Evolutionary conservation across 2,888 invertebrate species (phyloP), one percentile per base, ranked within the genome.

Genomic region (Resseliella maxima): DNA sequence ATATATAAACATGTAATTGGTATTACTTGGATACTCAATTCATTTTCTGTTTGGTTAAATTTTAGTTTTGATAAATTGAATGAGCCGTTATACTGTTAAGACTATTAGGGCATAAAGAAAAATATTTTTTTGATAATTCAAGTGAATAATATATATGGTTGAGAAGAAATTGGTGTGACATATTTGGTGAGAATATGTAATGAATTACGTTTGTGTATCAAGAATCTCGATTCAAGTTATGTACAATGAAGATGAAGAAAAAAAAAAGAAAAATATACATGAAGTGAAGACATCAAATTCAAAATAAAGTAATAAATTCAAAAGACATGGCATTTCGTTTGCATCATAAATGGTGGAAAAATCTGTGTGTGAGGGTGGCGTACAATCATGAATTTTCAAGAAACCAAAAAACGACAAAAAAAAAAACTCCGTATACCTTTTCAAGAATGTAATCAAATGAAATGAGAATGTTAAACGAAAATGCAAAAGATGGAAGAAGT

Each of bases 391-490:
- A 50, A 50, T 50, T 50, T 50, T 50, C 50, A 50, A 50, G 2
- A 50, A 50, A 21, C 50, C 50, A 50, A 50, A 5, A 41, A 41
- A 5, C 12, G 5, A 41, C 12, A n/a, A n/a, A n/a, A n/a, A n/a
- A n/a, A n/a, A n/a, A 10, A 6, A 50, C n/a, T 59, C 24, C 24
- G 24, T 59, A 24, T 27, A 12, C 59, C 6, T 59, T 59, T 59
- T 50, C 3, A 50, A 6, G 15, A 59, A 59, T 12, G 24, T 59
- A n/a, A 59, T 59, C 24, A 59, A 59, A 27, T 27, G 59, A 59
- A 59, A 59, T 24, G 59, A 27, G 59, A 59, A 59, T 59, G 27
- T 59, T 59, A n/a, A 59, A 59, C 24, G 59, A 59, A 59, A 59
- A 59, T 59, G 59, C 24, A 24, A 59, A 59, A n/a, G 27, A 59